Conservation (phyloP, 2,113 vertebrate genomes). For the Aphyosemion australe region DNA sequence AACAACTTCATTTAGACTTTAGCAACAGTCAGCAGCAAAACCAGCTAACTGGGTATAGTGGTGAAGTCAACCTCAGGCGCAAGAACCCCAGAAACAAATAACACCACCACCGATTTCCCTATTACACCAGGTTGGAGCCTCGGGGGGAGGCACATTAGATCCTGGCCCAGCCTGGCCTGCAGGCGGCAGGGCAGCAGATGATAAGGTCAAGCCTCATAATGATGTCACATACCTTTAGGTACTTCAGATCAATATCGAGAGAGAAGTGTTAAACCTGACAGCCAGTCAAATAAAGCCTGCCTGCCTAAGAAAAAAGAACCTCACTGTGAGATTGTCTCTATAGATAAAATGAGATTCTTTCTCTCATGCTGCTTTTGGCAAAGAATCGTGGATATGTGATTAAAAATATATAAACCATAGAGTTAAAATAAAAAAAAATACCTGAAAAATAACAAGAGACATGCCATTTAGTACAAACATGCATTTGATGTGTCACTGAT, state of each 20-base stretch:
- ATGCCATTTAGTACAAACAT: not conserved
- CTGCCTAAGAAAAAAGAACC: constrained; percentile 43
- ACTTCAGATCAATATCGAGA: constrained; percentile 78
- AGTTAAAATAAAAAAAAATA: not conserved
- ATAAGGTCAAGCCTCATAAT: constrained; percentile 82
- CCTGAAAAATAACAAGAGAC: constrained; percentile 2
- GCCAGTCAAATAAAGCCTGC: constrained; percentile 77
- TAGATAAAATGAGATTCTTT: constrained; percentile 70
- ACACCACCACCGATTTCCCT: constrained; percentile 74
- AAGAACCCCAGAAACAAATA: constrained; percentile 82
- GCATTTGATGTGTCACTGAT: constrained; percentile 9
- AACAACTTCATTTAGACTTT: not conserved
- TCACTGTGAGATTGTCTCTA: constrained; percentile 67
- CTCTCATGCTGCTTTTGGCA: constrained; percentile 57
- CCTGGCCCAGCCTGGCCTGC: constrained; percentile 46
- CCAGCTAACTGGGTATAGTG: constrained; percentile 27
- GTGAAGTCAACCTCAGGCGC: constrained; percentile 46
- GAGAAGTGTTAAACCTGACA: constrained; percentile 69
- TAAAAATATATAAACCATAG: constrained; percentile 3
- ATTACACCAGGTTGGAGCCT: constrained; percentile 63
- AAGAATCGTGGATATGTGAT: constrained; percentile 43
- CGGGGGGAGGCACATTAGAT: constrained; percentile 51
- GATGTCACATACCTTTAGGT: constrained; percentile 82
- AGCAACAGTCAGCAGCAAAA: constrained; percentile 10
- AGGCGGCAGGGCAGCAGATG: constrained; percentile 79